These are phyloP conservation scores for Centropristis striata DNA, from an alignment of 2,113 vertebrate genomes.

Conservation along the genomic window DNA sequence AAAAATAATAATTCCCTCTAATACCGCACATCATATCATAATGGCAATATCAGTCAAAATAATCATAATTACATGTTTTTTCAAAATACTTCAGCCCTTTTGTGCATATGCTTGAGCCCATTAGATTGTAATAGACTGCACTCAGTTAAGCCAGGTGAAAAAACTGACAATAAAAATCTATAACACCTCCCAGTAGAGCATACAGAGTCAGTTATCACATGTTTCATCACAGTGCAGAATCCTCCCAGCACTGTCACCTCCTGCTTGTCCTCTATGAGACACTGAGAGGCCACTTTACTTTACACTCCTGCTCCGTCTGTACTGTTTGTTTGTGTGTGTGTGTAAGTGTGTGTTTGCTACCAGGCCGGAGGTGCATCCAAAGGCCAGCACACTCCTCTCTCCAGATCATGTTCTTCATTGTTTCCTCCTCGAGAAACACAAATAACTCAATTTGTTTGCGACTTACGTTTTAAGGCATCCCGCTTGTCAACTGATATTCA, in stretches of 20 bases:
- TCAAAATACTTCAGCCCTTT: too few species aligned
- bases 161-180: neutral
- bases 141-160: neutral
- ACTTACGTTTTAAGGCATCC: constrained; percentile 56
- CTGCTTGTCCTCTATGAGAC: neutral
- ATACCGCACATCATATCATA: too few species aligned
- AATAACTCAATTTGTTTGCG: constrained; percentile 78
- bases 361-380: constrained; percentile 54
- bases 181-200: neutral
- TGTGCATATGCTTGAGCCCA: neutral
- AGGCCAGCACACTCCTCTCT: constrained; percentile 37
- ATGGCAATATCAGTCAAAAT: too few species aligned
- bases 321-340: constrained; percentile 41
- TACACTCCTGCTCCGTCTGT: constrained; percentile 7
- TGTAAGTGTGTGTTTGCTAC: constrained; percentile 34
- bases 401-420: constrained; percentile 50
- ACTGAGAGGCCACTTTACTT: constrained; percentile 39
- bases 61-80: too few species aligned
- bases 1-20: too few species aligned
- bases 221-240: neutral
- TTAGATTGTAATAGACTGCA: neutral
- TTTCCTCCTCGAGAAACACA: constrained; percentile 73
- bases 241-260: neutral
- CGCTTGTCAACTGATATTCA: constrained; percentile 75
- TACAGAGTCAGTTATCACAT: constrained; percentile 10